Evolutionary conservation across 2,888 invertebrate genomes (phyloP).

Genomic region (Notocelia uddmanniana): DNA sequence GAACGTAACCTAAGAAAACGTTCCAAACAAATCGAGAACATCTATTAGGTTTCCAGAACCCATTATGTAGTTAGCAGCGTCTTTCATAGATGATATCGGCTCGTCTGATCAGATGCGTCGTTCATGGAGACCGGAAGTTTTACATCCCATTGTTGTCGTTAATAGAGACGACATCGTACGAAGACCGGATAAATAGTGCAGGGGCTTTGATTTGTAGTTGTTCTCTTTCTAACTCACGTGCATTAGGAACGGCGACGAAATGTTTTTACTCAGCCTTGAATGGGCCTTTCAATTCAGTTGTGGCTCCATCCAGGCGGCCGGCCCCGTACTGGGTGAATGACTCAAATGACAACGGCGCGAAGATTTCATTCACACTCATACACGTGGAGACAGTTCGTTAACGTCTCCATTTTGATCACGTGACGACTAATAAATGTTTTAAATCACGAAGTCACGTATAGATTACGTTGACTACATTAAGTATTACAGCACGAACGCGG

Average conservation of each 20-base stretch:
- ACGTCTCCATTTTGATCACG: constrained; percentile 1
- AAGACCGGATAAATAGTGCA: constrained; percentile 32
- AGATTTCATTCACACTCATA: constrained; percentile 50
- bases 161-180: constrained; percentile 29
- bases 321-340: constrained; percentile 64
- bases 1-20: constrained; percentile 11
- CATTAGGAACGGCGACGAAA: constrained; percentile 30
- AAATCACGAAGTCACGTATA: constrained; percentile 14
- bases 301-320: constrained; percentile 52
- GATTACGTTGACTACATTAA: constrained; percentile 20
- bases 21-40: constrained; percentile 10
- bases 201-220: constrained; percentile 31
- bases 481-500: constrained; percentile 23
- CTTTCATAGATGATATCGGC: constrained; percentile 42
- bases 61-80: constrained; percentile 38
- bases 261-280: constrained; percentile 60
- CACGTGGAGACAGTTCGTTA: constrained; percentile 28
- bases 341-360: constrained; percentile 54
- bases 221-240: constrained; percentile 44
- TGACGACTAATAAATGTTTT: neutral
- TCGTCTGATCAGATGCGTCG: constrained; percentile 40
- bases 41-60: constrained; percentile 26
- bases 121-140: constrained; percentile 37
- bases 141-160: constrained; percentile 43
- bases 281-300: constrained; percentile 66